These are phyloP conservation scores for Oreocharis arfaki DNA, from an alignment of 2,113 vertebrate genomes.

Conservation along the genomic window DNA sequence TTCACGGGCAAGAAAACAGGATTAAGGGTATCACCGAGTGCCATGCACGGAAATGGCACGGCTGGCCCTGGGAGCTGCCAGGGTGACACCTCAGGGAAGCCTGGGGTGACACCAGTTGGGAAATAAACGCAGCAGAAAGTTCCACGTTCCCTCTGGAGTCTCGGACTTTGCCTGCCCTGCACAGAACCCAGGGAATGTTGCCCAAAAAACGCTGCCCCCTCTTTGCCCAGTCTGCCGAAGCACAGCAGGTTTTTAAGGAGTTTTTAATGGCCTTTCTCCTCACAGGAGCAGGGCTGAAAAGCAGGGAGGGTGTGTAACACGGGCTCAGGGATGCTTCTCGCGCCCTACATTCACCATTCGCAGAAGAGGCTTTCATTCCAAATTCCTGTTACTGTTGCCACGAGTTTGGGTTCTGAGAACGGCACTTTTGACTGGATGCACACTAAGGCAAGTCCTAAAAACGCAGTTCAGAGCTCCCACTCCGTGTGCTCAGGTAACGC, in stretches of 20 bases:
- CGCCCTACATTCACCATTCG: not conserved
- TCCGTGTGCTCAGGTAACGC: rapidly evolving
- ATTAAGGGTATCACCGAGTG: not conserved
- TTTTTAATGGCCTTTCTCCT: not conserved
- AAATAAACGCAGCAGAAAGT: not conserved
- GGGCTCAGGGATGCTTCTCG: not conserved
- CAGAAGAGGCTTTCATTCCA: not conserved
- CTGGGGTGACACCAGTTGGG: not conserved
- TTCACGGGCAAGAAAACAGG: not conserved
- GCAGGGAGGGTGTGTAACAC: too few species aligned
- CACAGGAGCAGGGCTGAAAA: not conserved
- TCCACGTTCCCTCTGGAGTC: not conserved
- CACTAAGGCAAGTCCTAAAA: not conserved
- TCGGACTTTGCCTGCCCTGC: not conserved
- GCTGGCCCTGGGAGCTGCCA: not conserved
- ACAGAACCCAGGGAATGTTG: not conserved
- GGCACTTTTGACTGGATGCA: not conserved
- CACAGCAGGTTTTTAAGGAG: not conserved
- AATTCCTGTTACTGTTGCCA: not conserved
- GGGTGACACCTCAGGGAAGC: not conserved
- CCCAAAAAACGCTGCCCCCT: too few species aligned
- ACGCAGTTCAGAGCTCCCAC: not conserved
- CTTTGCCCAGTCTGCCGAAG: not conserved
- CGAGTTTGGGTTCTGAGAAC: not conserved
- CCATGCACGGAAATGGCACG: not conserved